These are phyloP conservation scores for Mustelus asterias DNA, from an alignment of 2,113 vertebrate species.

Conservation along the genomic window DNA sequence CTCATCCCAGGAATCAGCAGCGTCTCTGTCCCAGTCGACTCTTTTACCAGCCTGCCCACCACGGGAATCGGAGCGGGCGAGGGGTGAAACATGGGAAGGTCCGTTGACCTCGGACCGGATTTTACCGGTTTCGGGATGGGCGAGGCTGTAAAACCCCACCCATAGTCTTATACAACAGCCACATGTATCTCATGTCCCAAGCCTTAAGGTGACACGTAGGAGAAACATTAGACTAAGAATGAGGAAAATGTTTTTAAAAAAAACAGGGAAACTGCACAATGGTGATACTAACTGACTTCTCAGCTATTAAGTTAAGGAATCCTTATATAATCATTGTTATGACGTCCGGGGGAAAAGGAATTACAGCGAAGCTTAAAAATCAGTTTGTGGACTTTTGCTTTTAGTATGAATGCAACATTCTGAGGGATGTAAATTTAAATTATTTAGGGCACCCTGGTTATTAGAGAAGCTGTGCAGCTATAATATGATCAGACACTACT, in stretches of 20 bases:
- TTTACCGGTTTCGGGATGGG: too few relatives aligned
- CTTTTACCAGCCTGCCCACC: too few relatives aligned
- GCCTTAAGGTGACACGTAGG: too few relatives aligned
- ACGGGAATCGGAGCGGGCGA: too few relatives aligned
- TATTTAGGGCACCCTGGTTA: not conserved
- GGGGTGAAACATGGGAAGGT: too few relatives aligned
- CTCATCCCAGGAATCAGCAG: not conserved
- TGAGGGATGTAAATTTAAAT: not conserved
- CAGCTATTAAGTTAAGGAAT: not conserved
- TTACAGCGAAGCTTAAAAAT: not conserved
- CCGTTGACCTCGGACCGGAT: too few relatives aligned
- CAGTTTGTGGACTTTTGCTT: not conserved
- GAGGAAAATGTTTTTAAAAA: not conserved
- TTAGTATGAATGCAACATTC: not conserved
- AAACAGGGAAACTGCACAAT: not conserved
- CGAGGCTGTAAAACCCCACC: too few relatives aligned
- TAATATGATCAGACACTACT: constrained; percentile 18
- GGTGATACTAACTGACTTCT: not conserved
- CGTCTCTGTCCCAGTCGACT: not conserved
- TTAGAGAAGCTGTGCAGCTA: not conserved
- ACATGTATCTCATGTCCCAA: not conserved
- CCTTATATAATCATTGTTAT: not conserved
- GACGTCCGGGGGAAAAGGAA: not conserved
- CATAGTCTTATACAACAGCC: not conserved
- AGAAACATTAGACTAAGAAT: not conserved